Base-by-base conservation (phyloP, 1,140 invertebrate genomes). In the Lordiphosa clarofinis region DNA sequence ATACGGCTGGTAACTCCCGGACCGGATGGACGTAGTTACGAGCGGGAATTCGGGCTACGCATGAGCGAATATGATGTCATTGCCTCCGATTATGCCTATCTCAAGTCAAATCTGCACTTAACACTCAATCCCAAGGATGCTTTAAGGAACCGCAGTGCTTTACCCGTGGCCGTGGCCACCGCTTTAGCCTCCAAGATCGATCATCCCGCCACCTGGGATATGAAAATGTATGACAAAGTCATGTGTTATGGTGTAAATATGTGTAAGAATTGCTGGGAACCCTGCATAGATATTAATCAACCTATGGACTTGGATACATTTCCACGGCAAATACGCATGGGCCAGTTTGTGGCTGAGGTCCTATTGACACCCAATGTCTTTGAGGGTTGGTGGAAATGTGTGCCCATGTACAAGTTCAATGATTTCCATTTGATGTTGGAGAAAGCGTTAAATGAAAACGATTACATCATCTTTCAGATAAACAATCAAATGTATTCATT, bases 161-260 rank as follows among this genome's bases (percentile, higher is more conserved):
- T 88, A 8, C 82, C 87, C 0, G 75, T 84, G 1, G 67, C 68
- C 0, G 69, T 88, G 7, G 74, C 84, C 11, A 65, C 79, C 0
- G 65, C 74, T 0, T 13, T 88, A 12, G 72, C 79, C 2, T 76
- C 87, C 7, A 88, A 88, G 40, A 75, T 88, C 37, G 87, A 88
- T 73, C 87, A 88, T 71, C 79, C 84, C 0, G 87, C 82, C 13
- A 88, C 87, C 0, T 88, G 87, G 87, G 66, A 87, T 8, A 31
- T 31, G 50, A 74, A 78, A 21, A 86, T 66, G n/a, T 63, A 73
- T n/a, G 84, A 88, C 40, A 88, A 86, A 47, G 68, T 88, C 4
- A 58, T 88, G 6, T 87, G 86, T 40, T 88, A 86, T 61, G 87
- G 87, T 6, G 74, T 71, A 2, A 88, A 87, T 37, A 71, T 88